Base-by-base conservation (phyloP, 2,888 invertebrate species). In the Parnassius glacialis region DNA sequence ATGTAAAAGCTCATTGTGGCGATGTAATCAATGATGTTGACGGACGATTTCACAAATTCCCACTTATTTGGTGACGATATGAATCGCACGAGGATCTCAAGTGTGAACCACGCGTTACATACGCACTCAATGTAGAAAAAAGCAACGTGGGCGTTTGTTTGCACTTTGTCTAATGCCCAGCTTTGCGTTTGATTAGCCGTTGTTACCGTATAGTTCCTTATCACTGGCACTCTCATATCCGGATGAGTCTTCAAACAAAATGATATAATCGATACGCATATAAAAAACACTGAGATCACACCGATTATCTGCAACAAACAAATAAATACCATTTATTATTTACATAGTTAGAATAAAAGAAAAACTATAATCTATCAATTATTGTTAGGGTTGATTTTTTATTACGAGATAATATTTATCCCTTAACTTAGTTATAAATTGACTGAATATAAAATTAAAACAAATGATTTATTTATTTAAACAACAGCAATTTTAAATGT, bases 241-340 rank as follows among this genome's bases (percentile, higher is more conserved):
- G 99, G 99, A 91, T 99, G 99, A 55, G 99, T 99, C 93, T 99
- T 99, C 84, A 99, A 94, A 93, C 99, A 99, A 93, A 99, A 99
- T 74, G 99, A 98, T 87, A 99, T 93, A 86, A 99, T 99, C 73
- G 99, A 99, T 73, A 99, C 97, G 93, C 99, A 98, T 89, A 99
- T 99, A 94, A 99, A 99, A 94, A 99, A 99, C 81, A 99, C 98
- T 72, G 99, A 99, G 85, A 99, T 95, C 71, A 99, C 96, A 75
- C 99, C 99, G 85, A 99, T 97, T 79, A 98, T 96, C 99, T 99
- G 95, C 51, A 94, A 94, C 75, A 78, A 80, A 43, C 20, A 9
- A 20, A 34, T 16, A 1, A 12, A 58, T 20, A 20, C 2, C 34
- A 34, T 7, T 34, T 34, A 5, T 34, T 34, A 34, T 34, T 34